Percentiles rank a stretch among this genome's conserved stretches.
phyloP scores from a whole-genome alignment of 2,113 vertebrate genomes.

The Eurystomus gularis region DNA sequence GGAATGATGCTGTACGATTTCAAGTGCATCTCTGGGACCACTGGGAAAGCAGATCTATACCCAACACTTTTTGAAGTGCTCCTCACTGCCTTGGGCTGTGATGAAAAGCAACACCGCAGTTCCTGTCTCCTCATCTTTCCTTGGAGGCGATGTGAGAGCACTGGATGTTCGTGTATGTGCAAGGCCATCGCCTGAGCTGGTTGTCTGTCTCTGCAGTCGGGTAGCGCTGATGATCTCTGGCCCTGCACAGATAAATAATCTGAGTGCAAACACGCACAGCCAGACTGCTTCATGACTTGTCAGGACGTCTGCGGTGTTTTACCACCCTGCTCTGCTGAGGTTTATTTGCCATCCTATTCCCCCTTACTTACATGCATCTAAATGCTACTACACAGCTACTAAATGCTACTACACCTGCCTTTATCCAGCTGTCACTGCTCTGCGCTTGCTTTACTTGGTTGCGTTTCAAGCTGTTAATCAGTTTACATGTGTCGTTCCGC shows the following conservation, averaged over 20 bases:
- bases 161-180: accelerated
- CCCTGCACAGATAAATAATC: not conserved
- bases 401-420: no score
- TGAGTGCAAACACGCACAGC: not conserved
- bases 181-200: not conserved
- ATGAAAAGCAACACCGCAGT: not conserved
- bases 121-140: not conserved
- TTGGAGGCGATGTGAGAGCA: not conserved
- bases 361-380: not conserved
- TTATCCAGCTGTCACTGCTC: not conserved
- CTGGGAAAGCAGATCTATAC: not conserved
- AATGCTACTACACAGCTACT: no score
- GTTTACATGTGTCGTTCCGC: not conserved
- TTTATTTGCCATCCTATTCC: not conserved
- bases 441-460: not conserved
- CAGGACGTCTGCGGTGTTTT: not conserved
- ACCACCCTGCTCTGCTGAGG: not conserved
- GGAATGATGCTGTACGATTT: not conserved
- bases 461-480: not conserved
- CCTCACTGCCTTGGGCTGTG: not conserved
- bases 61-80: not conserved
- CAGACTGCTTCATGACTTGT: not conserved
- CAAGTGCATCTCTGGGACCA: not conserved
- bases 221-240: not conserved
- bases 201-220: not conserved